Evolutionary conservation across 2,113 vertebrate species (phyloP).

Genomic region (Tylochromis polylepis): DNA sequence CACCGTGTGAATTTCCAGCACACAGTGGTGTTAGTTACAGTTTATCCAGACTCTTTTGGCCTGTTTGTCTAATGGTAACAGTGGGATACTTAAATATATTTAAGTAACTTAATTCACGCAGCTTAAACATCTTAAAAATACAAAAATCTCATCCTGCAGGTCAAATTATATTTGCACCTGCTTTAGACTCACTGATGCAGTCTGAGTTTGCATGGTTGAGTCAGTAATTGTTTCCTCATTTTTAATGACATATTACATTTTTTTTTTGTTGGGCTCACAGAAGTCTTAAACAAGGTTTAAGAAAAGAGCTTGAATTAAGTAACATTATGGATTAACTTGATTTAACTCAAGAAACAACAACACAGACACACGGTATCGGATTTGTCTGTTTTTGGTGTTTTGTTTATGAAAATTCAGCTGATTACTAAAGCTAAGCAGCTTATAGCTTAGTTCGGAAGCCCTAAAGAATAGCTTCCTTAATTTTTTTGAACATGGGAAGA

Average conservation of each 20-base stretch:
- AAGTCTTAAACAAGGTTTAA: background rate
- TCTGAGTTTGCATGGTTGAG: background rate
- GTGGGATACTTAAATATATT: background rate
- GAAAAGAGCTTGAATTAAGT: background rate
- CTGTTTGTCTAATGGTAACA: background rate
- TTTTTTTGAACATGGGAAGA: background rate
- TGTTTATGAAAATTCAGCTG: background rate
- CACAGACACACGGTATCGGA: background rate
- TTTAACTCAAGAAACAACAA: background rate
- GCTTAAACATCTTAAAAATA: background rate
- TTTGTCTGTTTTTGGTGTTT: background rate
- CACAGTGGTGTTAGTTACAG: background rate
- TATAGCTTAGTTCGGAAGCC: background rate
- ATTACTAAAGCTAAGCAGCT: background rate
- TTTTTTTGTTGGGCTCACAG: background rate
- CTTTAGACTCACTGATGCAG: background rate
- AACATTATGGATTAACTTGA: too few species aligned
- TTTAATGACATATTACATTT: background rate
- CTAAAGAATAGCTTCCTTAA: background rate
- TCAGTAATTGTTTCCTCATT: fast-evolving
- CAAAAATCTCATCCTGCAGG: background rate
- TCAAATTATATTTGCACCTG: fast-evolving
- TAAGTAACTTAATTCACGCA: background rate
- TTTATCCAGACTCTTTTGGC: background rate
- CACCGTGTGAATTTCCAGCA: background rate